These are phyloP conservation scores for Melanophora roralis DNA, from an alignment of 2,888 invertebrate genomes.

Conservation along the genomic window DNA sequence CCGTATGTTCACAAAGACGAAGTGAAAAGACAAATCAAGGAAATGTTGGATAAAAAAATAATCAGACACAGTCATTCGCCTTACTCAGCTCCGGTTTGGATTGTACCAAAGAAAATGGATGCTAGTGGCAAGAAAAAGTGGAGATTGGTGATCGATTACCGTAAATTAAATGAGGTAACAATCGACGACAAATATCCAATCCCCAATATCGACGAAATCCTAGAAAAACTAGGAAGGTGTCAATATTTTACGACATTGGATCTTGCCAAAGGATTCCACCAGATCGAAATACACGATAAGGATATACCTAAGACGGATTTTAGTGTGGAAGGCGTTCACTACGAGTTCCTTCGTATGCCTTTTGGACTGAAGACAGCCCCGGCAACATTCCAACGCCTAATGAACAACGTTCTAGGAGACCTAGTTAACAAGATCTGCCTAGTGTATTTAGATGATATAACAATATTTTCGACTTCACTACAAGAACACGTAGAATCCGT, in stretches of 20 bases:
- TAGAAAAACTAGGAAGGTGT: slow-evolving; percentile 12
- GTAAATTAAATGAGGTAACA: slow-evolving; percentile 17
- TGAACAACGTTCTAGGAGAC: slow-evolving; percentile 2
- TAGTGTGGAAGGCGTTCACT: not conserved
- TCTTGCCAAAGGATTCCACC: slow-evolving; percentile 18
- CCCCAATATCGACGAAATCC: not conserved
- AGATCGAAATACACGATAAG: slow-evolving; percentile 19
- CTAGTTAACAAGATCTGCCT: slow-evolving; percentile 5
- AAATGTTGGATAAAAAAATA: slow-evolving; percentile 12
- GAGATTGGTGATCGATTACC: slow-evolving; percentile 23
- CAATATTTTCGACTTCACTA: not conserved
- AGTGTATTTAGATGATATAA: slow-evolving; percentile 11
- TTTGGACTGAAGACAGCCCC: slow-evolving; percentile 7
- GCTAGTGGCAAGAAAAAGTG: not conserved
- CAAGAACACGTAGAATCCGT: slow-evolving; percentile 6
- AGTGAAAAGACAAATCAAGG: slow-evolving; percentile 4
- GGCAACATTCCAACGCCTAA: not conserved
- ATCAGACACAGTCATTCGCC: slow-evolving; percentile 9
- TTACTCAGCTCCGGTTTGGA: slow-evolving; percentile 17
- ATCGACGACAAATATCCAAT: slow-evolving; percentile 12
- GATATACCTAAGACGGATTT: slow-evolving; percentile 14
- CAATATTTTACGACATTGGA: slow-evolving; percentile 12
- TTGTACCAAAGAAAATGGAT: slow-evolving; percentile 17
- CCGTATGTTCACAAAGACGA: not conserved
- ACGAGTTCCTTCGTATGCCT: slow-evolving; percentile 20